phyloP scores from a whole-genome alignment of 2,888 invertebrate species.

The Mythimna vitellina region DNA sequence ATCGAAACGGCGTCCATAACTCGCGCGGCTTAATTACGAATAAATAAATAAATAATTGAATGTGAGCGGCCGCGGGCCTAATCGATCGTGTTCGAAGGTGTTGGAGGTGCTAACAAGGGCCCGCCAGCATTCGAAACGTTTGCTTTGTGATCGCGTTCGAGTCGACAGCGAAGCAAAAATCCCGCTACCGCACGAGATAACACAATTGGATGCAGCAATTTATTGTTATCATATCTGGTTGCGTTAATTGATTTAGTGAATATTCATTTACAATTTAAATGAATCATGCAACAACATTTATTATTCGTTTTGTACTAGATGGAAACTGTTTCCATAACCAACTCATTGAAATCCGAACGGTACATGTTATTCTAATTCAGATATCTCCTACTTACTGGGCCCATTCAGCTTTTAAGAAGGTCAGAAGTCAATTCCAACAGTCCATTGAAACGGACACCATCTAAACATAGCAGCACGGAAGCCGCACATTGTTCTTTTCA shows the following conservation, averaged over 20 bases:
- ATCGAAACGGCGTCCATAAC: conserved; percentile 85
- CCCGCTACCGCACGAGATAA: conserved; percentile 67
- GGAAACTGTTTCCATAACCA: background rate
- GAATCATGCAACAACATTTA: conserved; percentile 13
- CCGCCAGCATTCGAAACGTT: conserved; percentile 66
- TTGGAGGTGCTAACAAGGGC: conserved; percentile 89
- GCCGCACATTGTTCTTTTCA: conserved; percentile 81
- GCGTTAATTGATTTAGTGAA: conserved; percentile 53
- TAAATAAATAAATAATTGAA: conserved; percentile 91
- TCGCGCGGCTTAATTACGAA: conserved; percentile 90
- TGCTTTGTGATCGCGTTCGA: conserved; percentile 61
- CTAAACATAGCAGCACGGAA: conserved; percentile 84
- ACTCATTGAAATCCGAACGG: conserved; percentile 3
- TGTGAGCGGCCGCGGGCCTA: conserved; percentile 89
- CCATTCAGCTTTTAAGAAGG: conserved; percentile 59
- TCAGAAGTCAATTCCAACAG: conserved; percentile 62
- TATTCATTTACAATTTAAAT: conserved; percentile 21
- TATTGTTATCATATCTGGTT: conserved; percentile 55
- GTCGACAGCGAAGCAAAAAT: conserved; percentile 49
- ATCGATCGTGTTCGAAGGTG: conserved; percentile 84
- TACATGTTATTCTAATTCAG: conserved; percentile 14
- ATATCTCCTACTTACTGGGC: background rate
- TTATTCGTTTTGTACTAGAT: background rate
- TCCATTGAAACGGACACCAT: conserved; percentile 78
- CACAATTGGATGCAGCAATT: conserved; percentile 55